phyloP scores from a whole-genome alignment of 2,797 vertebrate genomes.

The Falco concolor region DNA sequence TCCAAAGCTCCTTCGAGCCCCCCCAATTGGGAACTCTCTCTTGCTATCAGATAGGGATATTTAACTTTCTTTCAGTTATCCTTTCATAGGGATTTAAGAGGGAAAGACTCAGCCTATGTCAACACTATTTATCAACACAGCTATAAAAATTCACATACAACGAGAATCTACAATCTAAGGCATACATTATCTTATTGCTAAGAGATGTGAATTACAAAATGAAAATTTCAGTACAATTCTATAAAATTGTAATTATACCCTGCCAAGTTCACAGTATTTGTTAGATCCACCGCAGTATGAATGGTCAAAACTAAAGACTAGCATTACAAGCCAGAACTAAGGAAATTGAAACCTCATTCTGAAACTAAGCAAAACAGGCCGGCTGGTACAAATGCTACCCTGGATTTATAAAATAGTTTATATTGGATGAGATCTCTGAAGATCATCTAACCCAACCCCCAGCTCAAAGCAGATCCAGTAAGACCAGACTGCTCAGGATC shows the following conservation, averaged over 20 bases:
- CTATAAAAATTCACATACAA: not conserved
- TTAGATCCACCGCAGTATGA: not conserved
- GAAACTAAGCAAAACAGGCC: not conserved
- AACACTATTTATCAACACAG: not conserved
- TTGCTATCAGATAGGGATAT: not conserved
- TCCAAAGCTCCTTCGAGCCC: constrained; percentile 21
- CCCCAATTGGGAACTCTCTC: not conserved
- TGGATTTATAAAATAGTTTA: not conserved
- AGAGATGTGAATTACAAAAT: not conserved
- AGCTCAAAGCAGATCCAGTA: not conserved
- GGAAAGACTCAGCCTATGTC: not conserved
- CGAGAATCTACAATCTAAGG: not conserved
- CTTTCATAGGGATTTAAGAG: constrained; percentile 34
- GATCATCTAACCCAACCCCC: not conserved
- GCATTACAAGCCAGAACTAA: not conserved
- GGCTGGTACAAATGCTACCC: not conserved
- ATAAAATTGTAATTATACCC: not conserved
- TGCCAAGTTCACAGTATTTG: not conserved
- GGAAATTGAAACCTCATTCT: not conserved
- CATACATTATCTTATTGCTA: not conserved
- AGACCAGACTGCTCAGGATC: not conserved
- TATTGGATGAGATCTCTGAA: not conserved
- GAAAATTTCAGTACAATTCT: not conserved
- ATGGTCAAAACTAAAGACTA: not conserved
- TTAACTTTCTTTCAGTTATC: not conserved